Evolutionary conservation across 2,797 vertebrate genomes (phyloP), one percentile per base, ranked within the genome.

Genomic region (Darevskia mixta): DNA sequence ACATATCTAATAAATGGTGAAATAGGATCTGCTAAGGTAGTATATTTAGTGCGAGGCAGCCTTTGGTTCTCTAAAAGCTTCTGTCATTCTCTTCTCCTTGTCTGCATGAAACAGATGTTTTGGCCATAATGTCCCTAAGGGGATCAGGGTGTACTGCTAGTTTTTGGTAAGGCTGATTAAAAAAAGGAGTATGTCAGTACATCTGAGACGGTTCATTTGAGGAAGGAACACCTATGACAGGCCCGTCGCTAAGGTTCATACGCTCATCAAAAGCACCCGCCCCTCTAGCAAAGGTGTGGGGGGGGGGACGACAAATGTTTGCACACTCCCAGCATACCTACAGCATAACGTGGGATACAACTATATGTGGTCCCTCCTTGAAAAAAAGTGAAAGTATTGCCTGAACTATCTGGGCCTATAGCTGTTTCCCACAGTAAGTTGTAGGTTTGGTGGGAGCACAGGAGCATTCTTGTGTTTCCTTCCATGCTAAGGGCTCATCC

Each of bases 31-130:
- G 0, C 89, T 85, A 92, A 83, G 13, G 32, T 72, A 41, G 45
- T 58, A 10, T 58, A 29, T 71, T 58, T 69, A 77, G 45, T 45
- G 38, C 6, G n/a, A 17, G 4, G 38, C 20, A 82, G 61, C 41
- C 58, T 76, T 23, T 69, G 69, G 23, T 79, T 80, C 69, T 49
- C 61, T 69, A 87, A 87, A 84, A 66, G 10, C 29, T 79, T 11
- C 76, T 76, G 45, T 83, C 85, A 78, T 81, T 90, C 69, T 75
- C 41, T 87, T 90, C 29, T 77, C 25, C 23, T 69, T 29, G 41
- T 41, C 9, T 35, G 27, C 38, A 43, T 45, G 61, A 87, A 87
- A 71, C 8, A 71, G 77, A 45, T 72, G 27, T 61, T 55, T 82
- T 85, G 61, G 45, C 23, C 20, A 64, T 43, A 86, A 67, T 69